Evolutionary conservation across 2,113 vertebrate species (phyloP), one percentile per base, ranked within the genome.

Genomic region (Cranoglanis bouderius): DNA sequence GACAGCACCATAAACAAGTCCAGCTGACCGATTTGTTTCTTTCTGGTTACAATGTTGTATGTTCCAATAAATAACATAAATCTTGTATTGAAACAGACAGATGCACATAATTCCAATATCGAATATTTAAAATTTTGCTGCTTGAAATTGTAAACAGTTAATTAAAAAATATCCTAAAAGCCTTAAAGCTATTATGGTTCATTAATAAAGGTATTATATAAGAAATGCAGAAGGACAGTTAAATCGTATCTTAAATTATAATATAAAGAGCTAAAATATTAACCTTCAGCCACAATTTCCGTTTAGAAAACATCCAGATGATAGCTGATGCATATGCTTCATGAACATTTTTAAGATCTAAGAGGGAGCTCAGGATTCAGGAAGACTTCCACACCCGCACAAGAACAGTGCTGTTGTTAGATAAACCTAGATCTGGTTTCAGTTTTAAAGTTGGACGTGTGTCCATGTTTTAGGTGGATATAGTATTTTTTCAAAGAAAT

Each of bases 221-320:
- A 21, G 35, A 74, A 74, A 74, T 75, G 3, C 72, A 75, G 4
- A 40, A 43, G 38, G 35, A 24, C 24, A 21, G 8, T 43, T 75
- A 40, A 10, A 75, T 43, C 24, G 38, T 75, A n/a, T 29, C 13
- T 18, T 49, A 46, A 77, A 46, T 46, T 49, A 77, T 46, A 49
- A 46, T 46, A 40, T 86, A 55, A 86, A 77, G 21, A 35, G 3
- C 24, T 86, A 46, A 86, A 59, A 12, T 61, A 21, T 77, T 77
- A 86, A 78, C 13, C 40, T 16, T 26, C 7, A 53, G 35, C 16
- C 40, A 43, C 26, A 43, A 35, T 8, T 40, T 61, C 26, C 40
- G 16, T 75, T 38, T 24, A 16, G n/a, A 24, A 85, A 53, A 72
- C 19, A 51, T 57, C 2, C 4, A 75, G 38, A 57, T 38, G 5